Base-by-base conservation (phyloP, 2,888 invertebrate species). In the Dasysyrphus tricinctus region DNA sequence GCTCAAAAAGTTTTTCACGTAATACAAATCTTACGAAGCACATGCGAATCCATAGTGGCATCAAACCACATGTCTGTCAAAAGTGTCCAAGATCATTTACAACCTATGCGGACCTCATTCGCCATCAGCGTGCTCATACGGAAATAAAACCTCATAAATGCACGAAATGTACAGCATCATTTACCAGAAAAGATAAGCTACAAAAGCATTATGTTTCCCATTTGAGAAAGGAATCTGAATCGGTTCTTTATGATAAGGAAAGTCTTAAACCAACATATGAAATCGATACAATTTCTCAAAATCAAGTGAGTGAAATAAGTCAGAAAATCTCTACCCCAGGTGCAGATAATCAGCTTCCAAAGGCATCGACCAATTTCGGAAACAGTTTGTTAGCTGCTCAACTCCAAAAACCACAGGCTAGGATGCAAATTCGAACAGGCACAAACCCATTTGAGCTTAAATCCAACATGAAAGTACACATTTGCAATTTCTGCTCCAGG, bases 21-120 rank as follows among this genome's bases (percentile, higher is more conserved):
- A 96, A 96, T 88, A 96, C 96, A n/a, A 96, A 96, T 91, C 93
- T 96, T 51, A 96, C 96, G 77, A 96, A 96, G 90, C 96, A 96
- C 90, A 93, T 96, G 90, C 93, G 96, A 75, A 96, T 96, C 59
- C 96, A 96, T 91, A 95, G 95, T 44, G 95, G 95, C 0, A 94
- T 95, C 24, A 96, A 95, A 89, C 96, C 96, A 0, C 95, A 95
- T 91, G 95, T 95, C 0, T 96, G 96, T 89, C 94, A 94, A 37
- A 93, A 95, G 79, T 96, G 96, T 89, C 96, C 96, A 1, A 94
- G 95, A 88, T 95, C 96, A 69, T 96, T 96, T 92, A 95, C 95
- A 69, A 95, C 95, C 0, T 94, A 95, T 89, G 94, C 94, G 24
- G 96, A 96, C 90, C 91, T 96, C 56, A 93, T 94, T 72, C 93